Evolutionary conservation across 2,888 invertebrate species (phyloP), one percentile per base, ranked within the genome.

Genomic region (Leptinotarsa haldemani): DNA sequence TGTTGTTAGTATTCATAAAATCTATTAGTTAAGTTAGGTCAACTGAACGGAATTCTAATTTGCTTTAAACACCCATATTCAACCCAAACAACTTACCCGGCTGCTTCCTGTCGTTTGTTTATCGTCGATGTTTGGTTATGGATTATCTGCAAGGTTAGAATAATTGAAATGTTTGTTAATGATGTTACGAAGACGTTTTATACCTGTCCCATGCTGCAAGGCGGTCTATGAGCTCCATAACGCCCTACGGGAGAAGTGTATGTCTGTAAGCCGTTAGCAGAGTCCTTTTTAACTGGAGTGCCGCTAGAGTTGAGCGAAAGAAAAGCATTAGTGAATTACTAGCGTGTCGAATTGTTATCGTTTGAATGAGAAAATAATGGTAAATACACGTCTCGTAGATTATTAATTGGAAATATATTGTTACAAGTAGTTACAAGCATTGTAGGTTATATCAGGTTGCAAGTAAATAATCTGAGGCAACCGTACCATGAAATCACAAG

Each of bases 121-220:
- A 88, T 88, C 80, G 90, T 85, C 81, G 90, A 88, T 77, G 90
- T 85, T 79, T 89, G 89, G 86, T 90, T 90, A 86, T 92, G 92
- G 85, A 92, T 92, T 90, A 92, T 92, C 92, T 92, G 88, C n/a
- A 89, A 89, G 52, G 70, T 78, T 73, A 76, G 81, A 85, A 82
- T 52, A 12, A 61, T 70, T 75, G 69, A 18, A 50, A 67, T 73
- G 47, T 64, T 25, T 47, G 65, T 47, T 40, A 64, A 25, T 68
- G 15, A 66, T 68, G 30, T 53, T 50, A 30, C 47, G 25, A 58
- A 40, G 48, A 69, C 2, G 18, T 20, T 58, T 52, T 64, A 81
- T 86, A 92, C 92, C 89, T 91, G 91, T 80, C 91, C 92, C 91
- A 92, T 92, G 80, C 92, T 92, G 88, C 92, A 92, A 70, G 89